phyloP scores from a whole-genome alignment of 2,797 vertebrate genomes.

The Acanthurus tractus region DNA sequence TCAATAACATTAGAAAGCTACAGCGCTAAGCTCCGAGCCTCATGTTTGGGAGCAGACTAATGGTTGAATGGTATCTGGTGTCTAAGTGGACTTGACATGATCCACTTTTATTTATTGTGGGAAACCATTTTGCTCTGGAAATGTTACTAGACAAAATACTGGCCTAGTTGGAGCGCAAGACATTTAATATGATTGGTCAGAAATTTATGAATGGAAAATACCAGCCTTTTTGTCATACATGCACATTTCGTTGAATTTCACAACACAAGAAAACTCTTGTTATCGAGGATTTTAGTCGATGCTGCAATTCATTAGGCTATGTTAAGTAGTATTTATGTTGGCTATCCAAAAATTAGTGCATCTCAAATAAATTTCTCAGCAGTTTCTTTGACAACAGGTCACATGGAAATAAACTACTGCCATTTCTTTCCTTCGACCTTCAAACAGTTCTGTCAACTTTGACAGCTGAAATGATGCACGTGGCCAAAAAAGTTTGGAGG shows the following conservation, averaged over 20 bases:
- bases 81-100: slow-evolving; percentile 43
- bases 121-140: slow-evolving; percentile 44
- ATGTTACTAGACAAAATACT: slow-evolving; percentile 41
- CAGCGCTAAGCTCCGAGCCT: slow-evolving; percentile 19
- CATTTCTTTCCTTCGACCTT: neutral
- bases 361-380: neutral
- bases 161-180: slow-evolving; percentile 10
- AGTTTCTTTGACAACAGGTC: neutral
- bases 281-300: neutral
- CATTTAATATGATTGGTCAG: slow-evolving; percentile 14
- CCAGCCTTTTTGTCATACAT: slow-evolving; percentile 1
- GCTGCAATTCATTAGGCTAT: neutral
- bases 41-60: slow-evolving; percentile 22
- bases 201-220: slow-evolving; percentile 38
- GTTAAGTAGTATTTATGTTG: neutral
- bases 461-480: neutral
- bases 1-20: slow-evolving; percentile 38
- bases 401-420: no score
- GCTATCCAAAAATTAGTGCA: neutral
- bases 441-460: neutral
- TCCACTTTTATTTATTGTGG: slow-evolving; percentile 50
- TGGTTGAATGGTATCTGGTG: slow-evolving; percentile 28
- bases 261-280: neutral
- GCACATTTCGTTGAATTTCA: slow-evolving; percentile 15
- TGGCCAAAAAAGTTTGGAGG: neutral